Conservation (phyloP, 2,888 invertebrate species). For the Lordiphosa andalusiaca region DNA sequence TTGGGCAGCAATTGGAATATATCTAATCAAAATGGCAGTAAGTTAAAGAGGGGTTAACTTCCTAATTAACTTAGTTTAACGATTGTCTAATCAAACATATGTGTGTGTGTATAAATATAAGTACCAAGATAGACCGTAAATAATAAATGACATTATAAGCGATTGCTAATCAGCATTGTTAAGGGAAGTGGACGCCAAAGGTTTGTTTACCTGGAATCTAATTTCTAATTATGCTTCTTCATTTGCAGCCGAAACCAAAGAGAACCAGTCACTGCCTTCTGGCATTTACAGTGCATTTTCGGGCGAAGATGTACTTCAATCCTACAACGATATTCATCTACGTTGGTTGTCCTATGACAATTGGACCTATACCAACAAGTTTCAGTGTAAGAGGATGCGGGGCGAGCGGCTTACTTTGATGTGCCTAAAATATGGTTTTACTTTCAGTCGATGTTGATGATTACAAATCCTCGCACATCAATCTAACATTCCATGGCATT, state of each 20-base stretch:
- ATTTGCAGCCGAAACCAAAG: conserved; percentile 31
- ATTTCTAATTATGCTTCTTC: not conserved
- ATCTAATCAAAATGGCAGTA: conserved; percentile 70
- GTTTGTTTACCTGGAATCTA: conserved; percentile 16
- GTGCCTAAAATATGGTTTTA: not conserved
- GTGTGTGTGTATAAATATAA: not conserved
- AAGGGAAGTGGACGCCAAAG: conserved; percentile 3
- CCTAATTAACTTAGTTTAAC: not conserved
- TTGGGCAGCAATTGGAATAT: conserved; percentile 60
- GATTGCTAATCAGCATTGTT: conserved; percentile 17
- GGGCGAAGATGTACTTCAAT: conserved; percentile 80
- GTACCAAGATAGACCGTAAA: conserved; percentile 21
- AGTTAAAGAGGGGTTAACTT: conserved; percentile 37
- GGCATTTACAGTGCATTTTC: conserved; percentile 77
- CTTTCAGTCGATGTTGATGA: conserved; percentile 52
- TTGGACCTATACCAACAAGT: conserved; percentile 88
- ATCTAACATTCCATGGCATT: conserved; percentile 89
- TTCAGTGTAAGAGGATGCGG: conserved; percentile 83
- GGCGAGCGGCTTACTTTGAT: not conserved
- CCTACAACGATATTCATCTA: conserved; percentile 89
- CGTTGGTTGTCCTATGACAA: conserved; percentile 91
- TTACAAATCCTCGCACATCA: conserved; percentile 65
- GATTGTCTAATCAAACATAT: not conserved
- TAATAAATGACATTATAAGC: conserved; percentile 20
- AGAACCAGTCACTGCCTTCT: conserved; percentile 68